Conservation (phyloP, 2,888 invertebrate species). For the Erynnis tages region DNA sequence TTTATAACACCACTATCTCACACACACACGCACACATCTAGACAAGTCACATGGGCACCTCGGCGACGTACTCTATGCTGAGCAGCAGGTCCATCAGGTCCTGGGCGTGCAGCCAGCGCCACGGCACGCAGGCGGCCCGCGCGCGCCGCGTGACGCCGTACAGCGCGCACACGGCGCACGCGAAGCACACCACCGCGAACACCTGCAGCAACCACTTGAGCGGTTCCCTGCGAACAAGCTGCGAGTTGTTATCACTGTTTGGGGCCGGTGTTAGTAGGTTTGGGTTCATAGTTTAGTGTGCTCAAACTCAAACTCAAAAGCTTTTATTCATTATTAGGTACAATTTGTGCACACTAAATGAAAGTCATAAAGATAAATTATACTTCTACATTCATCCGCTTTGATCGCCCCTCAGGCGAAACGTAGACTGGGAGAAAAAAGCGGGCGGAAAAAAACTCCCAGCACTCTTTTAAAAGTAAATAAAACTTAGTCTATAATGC, state of each 20-base stretch:
- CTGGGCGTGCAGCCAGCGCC: conserved; percentile 64
- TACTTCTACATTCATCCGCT: too few species aligned
- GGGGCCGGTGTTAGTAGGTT: neutral
- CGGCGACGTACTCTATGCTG: conserved; percentile 67
- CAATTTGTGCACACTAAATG: too few species aligned
- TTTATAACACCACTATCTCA: neutral
- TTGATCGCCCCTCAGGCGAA: too few species aligned
- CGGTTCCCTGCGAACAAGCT: conserved; percentile 68
- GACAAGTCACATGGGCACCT: conserved; percentile 63
- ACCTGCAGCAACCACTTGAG: conserved; percentile 66
- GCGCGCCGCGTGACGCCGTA: conserved; percentile 49
- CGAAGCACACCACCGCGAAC: conserved; percentile 67
- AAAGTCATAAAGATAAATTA: too few species aligned
- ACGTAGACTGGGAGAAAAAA: too few species aligned
- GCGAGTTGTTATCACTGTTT: conserved; percentile 23
- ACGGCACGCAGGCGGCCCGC: conserved; percentile 46
- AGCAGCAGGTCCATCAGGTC: conserved; percentile 65
- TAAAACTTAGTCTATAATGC: too few species aligned
- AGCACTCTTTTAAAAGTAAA: too few species aligned
- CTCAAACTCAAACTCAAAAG: too few species aligned
- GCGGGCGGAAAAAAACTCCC: too few species aligned
- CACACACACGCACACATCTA: neutral
- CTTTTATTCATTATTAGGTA: too few species aligned
- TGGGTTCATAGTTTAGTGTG: too few species aligned
- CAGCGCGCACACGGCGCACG: conserved; percentile 53